Conservation (phyloP, 2,113 vertebrate species). For the Smithornis capensis region DNA sequence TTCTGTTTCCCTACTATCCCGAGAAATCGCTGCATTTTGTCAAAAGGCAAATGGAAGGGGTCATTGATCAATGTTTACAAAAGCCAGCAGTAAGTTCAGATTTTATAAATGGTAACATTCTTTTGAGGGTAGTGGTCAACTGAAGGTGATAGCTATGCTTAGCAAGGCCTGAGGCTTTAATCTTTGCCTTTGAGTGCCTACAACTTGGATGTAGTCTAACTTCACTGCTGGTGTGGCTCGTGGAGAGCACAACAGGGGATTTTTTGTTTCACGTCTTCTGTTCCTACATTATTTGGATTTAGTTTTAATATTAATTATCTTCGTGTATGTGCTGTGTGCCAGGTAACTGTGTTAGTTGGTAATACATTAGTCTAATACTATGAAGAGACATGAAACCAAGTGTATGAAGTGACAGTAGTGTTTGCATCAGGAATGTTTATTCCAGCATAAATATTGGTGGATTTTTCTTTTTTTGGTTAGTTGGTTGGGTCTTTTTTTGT, state of each 20-base stretch:
- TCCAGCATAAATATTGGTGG: not conserved
- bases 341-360: not conserved
- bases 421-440: not conserved
- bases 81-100: slow-evolving; percentile 89
- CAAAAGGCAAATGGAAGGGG: slow-evolving; percentile 90
- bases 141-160: not conserved
- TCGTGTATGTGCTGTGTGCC: not conserved
- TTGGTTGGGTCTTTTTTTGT: not conserved
- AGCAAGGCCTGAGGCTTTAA: not conserved
- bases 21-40: slow-evolving; percentile 96
- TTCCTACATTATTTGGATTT: not conserved
- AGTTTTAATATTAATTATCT: not conserved
- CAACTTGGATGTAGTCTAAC: not conserved
- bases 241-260: not conserved
- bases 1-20: slow-evolving; percentile 93
- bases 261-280: not conserved
- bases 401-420: not conserved
- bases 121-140: not conserved
- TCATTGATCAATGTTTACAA: slow-evolving; percentile 90
- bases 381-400: not conserved
- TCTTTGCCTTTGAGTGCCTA: not conserved
- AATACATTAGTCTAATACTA: not conserved
- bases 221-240: not conserved
- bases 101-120: not conserved
- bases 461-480: not conserved